Evolutionary conservation across 2,888 invertebrate species (phyloP).

Genomic region (Drosophila planitibia): DNA sequence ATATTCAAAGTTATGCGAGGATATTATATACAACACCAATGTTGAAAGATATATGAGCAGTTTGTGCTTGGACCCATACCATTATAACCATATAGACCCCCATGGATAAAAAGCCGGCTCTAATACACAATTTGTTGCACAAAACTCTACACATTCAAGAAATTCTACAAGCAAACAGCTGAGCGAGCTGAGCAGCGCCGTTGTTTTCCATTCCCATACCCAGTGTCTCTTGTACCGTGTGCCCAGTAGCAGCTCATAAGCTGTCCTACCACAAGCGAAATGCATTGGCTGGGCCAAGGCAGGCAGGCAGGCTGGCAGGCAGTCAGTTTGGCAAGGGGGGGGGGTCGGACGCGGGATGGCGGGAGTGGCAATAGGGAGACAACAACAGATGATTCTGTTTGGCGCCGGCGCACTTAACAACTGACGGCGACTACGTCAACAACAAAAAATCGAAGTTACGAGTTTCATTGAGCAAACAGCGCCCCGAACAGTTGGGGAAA

Average conservation of each 20-base stretch:
- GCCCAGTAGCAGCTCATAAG: conserved; percentile 34
- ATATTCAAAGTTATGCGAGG: background rate
- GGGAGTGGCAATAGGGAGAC: conserved; percentile 40
- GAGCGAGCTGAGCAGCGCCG: conserved; percentile 47
- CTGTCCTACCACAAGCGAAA: conserved; percentile 81
- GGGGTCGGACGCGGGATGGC: background rate
- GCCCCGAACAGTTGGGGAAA: conserved; percentile 66
- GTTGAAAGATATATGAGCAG: background rate
- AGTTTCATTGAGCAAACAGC: conserved; percentile 77
- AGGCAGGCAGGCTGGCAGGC: conserved; percentile 7
- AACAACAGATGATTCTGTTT: conserved; percentile 76
- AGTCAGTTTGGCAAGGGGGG: background rate
- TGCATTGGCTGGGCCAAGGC: conserved; percentile 71
- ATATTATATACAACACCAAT: background rate
- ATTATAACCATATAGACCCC: background rate
- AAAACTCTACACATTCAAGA: conserved; percentile 55
- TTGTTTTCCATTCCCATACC: conserved; percentile 30
- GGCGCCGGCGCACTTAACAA: conserved; percentile 56
- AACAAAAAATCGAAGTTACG: conserved; percentile 71
- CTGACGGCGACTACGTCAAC: conserved; percentile 54
- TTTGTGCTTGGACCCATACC: background rate
- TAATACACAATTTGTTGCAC: conserved; percentile 74
- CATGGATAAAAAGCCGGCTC: conserved; percentile 65
- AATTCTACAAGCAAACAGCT: conserved; percentile 69
- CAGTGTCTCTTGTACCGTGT: conserved; percentile 8